Percentiles rank a stretch among this genome's conserved stretches.
Conservation (phyloP, 2,797 vertebrate species). For the Liasis olivaceus region DNA sequence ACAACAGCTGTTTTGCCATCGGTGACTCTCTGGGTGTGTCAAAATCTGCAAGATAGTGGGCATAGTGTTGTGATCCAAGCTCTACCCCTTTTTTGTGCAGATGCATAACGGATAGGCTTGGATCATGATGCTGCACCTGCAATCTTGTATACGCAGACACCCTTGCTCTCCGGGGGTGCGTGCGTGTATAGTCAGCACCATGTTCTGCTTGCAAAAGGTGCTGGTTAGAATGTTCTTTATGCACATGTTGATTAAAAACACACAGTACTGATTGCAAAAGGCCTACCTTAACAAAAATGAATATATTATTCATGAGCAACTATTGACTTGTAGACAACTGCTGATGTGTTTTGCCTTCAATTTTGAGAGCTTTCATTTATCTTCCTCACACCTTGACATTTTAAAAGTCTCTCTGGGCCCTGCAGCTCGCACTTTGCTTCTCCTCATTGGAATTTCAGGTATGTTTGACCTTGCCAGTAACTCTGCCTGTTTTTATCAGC, state of each 20-base stretch:
- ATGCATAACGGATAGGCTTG: neutral
- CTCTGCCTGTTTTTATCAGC: constrained; percentile 32
- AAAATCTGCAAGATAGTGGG: neutral
- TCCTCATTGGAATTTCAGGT: constrained; percentile 32
- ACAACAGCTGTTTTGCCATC: neutral
- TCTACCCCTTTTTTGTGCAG: neutral
- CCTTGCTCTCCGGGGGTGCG: neutral
- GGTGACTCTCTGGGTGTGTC: neutral
- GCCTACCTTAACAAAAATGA: neutral
- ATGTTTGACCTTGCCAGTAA: constrained; percentile 53
- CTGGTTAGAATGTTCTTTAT: constrained; percentile 22
- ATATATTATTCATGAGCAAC: constrained; percentile 47
- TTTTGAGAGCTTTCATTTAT: constrained; percentile 58
- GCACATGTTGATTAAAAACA: neutral
- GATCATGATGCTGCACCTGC: neutral
- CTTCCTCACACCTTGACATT: constrained; percentile 40
- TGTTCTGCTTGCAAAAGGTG: neutral
- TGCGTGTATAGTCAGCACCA: neutral
- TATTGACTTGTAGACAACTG: constrained; percentile 48
- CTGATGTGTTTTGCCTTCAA: constrained; percentile 52
- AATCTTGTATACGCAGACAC: neutral
- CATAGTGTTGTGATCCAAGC: neutral
- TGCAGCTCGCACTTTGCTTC: constrained; percentile 3
- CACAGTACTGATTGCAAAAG: neutral
- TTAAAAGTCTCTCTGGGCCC: constrained; percentile 39